phyloP scores from a whole-genome alignment of 2,888 invertebrate species.

The Theodoxus fluviatilis region DNA sequence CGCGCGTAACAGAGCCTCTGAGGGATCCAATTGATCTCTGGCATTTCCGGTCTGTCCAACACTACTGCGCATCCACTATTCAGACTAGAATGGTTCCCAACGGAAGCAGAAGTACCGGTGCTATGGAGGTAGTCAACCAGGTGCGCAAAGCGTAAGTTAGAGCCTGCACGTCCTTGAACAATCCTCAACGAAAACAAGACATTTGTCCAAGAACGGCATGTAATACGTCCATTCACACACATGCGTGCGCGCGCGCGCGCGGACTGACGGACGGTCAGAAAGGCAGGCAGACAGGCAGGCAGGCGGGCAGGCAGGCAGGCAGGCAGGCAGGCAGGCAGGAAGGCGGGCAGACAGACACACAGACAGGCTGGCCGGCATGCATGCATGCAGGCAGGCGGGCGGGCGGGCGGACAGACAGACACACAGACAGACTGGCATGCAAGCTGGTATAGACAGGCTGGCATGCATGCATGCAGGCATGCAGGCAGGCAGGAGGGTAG shows the following conservation, averaged over 20 bases:
- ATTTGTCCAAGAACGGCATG: not conserved
- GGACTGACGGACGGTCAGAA: not conserved
- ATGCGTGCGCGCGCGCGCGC: not conserved
- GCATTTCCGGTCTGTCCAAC: too few species aligned
- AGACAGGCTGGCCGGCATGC: not conserved
- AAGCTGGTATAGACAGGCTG: not conserved
- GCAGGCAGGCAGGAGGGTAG: not conserved
- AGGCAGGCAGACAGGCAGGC: not conserved
- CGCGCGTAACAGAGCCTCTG: too few species aligned
- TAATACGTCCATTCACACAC: not conserved
- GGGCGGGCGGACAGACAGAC: not conserved
- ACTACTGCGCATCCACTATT: too few species aligned
- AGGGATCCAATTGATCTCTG: too few species aligned
- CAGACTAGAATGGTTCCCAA: too few species aligned
- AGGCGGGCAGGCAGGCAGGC: not conserved
- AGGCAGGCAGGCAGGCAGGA: not conserved
- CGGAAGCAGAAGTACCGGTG: too few species aligned
- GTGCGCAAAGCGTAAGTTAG: too few species aligned
- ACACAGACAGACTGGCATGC: not conserved
- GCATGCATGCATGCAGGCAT: not conserved
- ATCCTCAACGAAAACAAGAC: not conserved
- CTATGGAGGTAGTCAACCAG: too few species aligned
- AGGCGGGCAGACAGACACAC: slow-evolving; percentile 4
- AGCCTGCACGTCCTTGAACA: too few species aligned
- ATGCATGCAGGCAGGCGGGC: not conserved